Evolutionary conservation across 2,888 invertebrate genomes (phyloP), one percentile per base, ranked within the genome.

Genomic region (Cynaeus angustus): DNA sequence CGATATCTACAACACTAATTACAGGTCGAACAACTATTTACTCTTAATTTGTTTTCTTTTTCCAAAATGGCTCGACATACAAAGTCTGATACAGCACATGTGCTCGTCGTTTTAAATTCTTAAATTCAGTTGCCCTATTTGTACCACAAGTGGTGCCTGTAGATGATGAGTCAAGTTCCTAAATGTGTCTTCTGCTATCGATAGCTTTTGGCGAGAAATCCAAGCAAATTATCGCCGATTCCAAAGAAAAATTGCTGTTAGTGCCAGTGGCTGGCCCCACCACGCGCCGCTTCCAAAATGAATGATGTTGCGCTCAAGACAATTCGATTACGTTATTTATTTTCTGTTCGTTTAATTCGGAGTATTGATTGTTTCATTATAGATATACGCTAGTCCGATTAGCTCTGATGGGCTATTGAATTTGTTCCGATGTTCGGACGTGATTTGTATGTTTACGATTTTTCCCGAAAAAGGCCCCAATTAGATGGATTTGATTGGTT

Each of bases 361-460:
- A 53, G 46, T 70, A 70, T 70, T 70, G 70, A 70, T 70, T 70
- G 70, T 70, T 70, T 66, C 66, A 70, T 66, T 70, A 69, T 46
- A 59, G 52, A 65, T 64, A 64, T 38, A 58, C 64, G 58, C 7
- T 50, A 50, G 64, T 64, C 68, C 64, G 66, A 70, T 70, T 59
- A 58, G 66, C 53, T 28, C 45, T 52, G 66, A 67, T 52, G 66
- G 56, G 37, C 66, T 56, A 65, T 69, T 65, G 61, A 70, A 69
- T 69, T 70, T 53, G 66, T 48, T 67, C 33, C 12, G 66, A 28
- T 59, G 58, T 26, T 62, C 61, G 58, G 66, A 65, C 70, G 70
- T 70, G 70, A 70, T 70, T 70, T 66, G 66, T 66, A 66, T 66
- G 58, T 58, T 64, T 68, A 55, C 58, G 46, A 65, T 69, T 45